Conservation (phyloP, 2,113 vertebrate species). For the Emberiza fucata region DNA sequence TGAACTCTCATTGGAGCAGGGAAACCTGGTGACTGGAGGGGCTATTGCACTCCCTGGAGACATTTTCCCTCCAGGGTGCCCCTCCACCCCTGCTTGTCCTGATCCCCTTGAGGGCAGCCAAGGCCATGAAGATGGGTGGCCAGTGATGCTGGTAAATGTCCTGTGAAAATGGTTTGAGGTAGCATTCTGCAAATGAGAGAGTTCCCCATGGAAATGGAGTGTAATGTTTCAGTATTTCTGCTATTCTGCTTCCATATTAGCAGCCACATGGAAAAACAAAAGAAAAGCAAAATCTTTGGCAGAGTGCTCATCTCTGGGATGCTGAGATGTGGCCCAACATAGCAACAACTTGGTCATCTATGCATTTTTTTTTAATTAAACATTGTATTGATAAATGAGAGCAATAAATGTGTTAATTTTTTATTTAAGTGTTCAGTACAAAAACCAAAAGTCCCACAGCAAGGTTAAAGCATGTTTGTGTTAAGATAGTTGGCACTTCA, state of each 20-base stretch:
- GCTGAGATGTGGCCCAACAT: background rate
- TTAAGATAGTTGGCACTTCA: background rate
- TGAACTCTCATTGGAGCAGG: background rate
- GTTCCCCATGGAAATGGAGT: background rate
- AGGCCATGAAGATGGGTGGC: background rate
- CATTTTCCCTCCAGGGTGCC: background rate
- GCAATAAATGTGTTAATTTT: background rate
- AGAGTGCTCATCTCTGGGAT: background rate
- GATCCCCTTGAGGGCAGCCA: background rate
- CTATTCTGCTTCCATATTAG: background rate
- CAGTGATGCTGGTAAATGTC: background rate
- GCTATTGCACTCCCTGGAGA: background rate
- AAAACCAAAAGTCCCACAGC: background rate
- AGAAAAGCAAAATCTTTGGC: background rate
- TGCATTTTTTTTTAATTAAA: background rate
- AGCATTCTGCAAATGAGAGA: background rate
- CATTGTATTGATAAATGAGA: background rate
- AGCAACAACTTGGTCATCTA: background rate
- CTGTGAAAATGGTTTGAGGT: background rate
- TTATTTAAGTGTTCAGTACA: background rate
- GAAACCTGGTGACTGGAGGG: background rate
- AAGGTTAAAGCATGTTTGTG: background rate
- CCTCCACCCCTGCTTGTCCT: background rate
- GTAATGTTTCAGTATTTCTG: background rate
- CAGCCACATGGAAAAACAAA: background rate